Percentiles rank a stretch among this genome's conserved stretches.
Evolutionary conservation across 2,113 vertebrate genomes (phyloP).

Genomic region (Corvus hawaiiensis): DNA sequence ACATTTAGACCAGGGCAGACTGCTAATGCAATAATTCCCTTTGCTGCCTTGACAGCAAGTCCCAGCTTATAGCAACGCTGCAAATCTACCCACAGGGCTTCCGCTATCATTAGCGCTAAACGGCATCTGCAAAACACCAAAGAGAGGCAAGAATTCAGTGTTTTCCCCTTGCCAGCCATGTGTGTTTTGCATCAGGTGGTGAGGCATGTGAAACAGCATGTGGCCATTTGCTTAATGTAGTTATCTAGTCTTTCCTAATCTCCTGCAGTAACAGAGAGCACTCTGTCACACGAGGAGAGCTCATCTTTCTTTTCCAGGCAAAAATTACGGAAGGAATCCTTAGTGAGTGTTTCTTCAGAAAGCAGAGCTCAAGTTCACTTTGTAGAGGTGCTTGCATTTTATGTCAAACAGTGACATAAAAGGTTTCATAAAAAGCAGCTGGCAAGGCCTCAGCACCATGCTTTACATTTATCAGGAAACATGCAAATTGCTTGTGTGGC

Average conservation of each 20-base stretch:
- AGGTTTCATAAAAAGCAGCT: not conserved
- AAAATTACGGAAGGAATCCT: constrained; percentile 19
- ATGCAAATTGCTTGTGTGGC: not conserved
- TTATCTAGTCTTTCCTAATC: not conserved
- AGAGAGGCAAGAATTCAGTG: not conserved
- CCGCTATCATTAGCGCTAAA: rapidly evolving
- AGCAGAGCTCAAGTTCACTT: not conserved
- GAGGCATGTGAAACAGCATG: not conserved
- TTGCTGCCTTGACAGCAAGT: not conserved
- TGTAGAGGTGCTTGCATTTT: not conserved
- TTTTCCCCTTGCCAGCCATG: not conserved
- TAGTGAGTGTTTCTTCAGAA: not conserved
- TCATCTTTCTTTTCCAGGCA: not conserved
- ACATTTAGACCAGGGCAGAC: not conserved
- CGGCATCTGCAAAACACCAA: not conserved
- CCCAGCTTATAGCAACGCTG: not conserved
- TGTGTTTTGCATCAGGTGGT: not conserved
- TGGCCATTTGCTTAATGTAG: not conserved
- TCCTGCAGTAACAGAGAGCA: not conserved
- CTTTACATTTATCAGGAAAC: not conserved
- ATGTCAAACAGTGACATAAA: not conserved
- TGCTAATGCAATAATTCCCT: not conserved
- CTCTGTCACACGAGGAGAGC: not conserved
- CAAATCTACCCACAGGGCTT: not conserved
- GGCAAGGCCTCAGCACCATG: not conserved